Base-by-base conservation (phyloP, 2,888 invertebrate species). In the Napeogenes inachia region DNA sequence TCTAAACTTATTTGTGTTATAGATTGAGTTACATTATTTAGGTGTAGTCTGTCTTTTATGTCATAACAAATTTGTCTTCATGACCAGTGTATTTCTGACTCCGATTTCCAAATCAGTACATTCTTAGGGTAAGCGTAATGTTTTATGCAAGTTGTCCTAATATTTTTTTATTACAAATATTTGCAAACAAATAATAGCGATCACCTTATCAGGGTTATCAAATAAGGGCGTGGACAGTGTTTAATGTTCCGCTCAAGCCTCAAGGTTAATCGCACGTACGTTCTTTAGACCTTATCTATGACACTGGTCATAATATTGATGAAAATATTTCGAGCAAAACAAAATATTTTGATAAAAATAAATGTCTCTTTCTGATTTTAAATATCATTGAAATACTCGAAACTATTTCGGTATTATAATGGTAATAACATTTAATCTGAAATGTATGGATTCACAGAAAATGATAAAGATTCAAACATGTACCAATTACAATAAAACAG, bases 181-280 rank as follows among this genome's bases (percentile, higher is more conserved):
- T 57, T 58, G 47, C 45, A 58, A 38, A 62, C 13, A 42, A 55
- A 12, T 60, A 66, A 63, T 64, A 63, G 58, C 57, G 66, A 68
- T 65, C 59, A 59, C 68, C 64, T 66, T 64, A 63, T 66, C 68
- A 62, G 65, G 68, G 66, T 69, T 69, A 66, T 63, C 65, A 70
- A 85, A 84, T 76, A 83, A 70, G 80, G 86, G 85, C 77, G 85
- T 78, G 82, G 78, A 76, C 73, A 70, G 68, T 68, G 67, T 71
- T 72, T 74, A 71, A 74, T 75, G 74, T 73, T 71, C 63, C 68
- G 71, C 71, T 75, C 86, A 88, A 87, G 88, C 71, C 71, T 75
- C 86, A 88, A 87, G 88, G 87, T 82, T 81, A 68, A 59, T 66
- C 66, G 69, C 71, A 63, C 60, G 72, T 73, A 72, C 70, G 61